A percentile compares a stretch with the other conserved stretches of the same genome.
phyloP scores from a whole-genome alignment of 1,140 invertebrate genomes.

The Berghia stephanieae region DNA sequence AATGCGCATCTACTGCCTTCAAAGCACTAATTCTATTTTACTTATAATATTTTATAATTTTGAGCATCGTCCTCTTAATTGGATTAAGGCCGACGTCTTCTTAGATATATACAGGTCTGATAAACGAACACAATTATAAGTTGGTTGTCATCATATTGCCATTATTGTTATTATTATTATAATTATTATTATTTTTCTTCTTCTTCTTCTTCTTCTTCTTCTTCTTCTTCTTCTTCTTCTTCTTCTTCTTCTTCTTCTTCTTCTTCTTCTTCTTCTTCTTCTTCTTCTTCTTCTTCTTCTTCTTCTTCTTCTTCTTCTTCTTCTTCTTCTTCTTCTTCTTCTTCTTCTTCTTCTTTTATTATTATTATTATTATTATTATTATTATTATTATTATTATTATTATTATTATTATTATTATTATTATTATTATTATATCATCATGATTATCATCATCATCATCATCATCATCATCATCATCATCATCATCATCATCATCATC shows the following conservation, averaged over 20 bases:
- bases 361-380: neutral
- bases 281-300: neutral
- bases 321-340: neutral
- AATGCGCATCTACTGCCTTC: no score
- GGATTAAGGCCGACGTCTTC: no score
- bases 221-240: neutral
- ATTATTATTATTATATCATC: no score
- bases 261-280: neutral
- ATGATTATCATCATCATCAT: no score
- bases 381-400: neutral
- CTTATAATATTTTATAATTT: no score
- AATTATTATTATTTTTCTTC: neutral
- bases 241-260: neutral
- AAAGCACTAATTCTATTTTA: no score
- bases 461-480: neutral
- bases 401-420: neutral
- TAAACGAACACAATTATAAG: no score
- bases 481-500: no score
- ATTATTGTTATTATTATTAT: no score
- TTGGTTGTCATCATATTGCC: neutral
- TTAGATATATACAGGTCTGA: no score
- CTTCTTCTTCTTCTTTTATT: neutral
- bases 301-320: neutral
- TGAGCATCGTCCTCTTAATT: no score
- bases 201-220: neutral